Evolutionary conservation across 2,797 vertebrate species (phyloP).

Genomic region (Phrynocephalus guinanensis): DNA sequence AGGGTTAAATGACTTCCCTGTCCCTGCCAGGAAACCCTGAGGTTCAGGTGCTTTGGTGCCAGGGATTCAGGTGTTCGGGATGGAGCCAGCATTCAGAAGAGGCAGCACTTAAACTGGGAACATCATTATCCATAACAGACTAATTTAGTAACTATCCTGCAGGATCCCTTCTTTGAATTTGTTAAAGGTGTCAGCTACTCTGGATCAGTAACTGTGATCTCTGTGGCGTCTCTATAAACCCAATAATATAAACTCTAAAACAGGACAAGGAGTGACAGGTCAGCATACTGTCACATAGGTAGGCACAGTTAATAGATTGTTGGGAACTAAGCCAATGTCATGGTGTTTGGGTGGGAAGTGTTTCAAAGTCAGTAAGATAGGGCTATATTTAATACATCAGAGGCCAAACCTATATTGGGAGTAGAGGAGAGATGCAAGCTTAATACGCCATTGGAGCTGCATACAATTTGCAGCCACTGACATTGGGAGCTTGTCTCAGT

Average conservation of each 20-base stretch:
- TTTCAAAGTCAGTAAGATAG: slow-evolving; percentile 51
- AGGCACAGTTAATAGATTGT: slow-evolving; percentile 36
- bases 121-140: background rate
- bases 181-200: background rate
- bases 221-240: slow-evolving; percentile 19
- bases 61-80: no score
- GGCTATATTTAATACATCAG: slow-evolving; percentile 34
- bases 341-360: background rate
- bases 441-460: slow-evolving; percentile 45
- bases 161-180: background rate
- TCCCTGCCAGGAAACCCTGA: no score
- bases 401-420: slow-evolving; percentile 17
- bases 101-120: background rate
- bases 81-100: background rate
- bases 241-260: slow-evolving; percentile 46
- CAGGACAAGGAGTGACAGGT: slow-evolving; percentile 8
- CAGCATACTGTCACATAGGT: slow-evolving; percentile 20
- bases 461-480: slow-evolving; percentile 38
- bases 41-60: no score
- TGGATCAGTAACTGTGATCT: background rate
- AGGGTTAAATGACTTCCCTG: no score
- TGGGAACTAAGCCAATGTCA: slow-evolving; percentile 42
- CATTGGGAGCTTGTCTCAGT: slow-evolving; percentile 61
- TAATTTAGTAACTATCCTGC: background rate
- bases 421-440: slow-evolving; percentile 39